phyloP scores from a whole-genome alignment of 1,140 invertebrate species.

The Periplaneta americana region DNA sequence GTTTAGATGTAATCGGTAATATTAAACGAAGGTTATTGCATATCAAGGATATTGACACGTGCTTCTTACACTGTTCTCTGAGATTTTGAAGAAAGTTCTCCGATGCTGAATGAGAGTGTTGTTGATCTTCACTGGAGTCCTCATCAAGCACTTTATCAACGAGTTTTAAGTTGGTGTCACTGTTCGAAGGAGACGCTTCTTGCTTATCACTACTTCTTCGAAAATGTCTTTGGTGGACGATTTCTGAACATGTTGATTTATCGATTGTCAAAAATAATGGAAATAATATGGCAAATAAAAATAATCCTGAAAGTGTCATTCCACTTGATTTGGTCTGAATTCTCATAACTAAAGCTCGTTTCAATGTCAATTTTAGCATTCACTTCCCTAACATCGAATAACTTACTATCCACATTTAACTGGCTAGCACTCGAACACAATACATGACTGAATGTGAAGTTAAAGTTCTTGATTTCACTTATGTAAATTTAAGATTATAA shows the following conservation, averaged over 20 bases:
- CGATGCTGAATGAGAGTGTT: neutral
- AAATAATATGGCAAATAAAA: too few species aligned
- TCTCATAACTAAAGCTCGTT: too few species aligned
- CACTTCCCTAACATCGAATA: too few species aligned
- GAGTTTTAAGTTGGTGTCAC: neutral
- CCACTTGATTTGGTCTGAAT: too few species aligned
- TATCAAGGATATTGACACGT: neutral
- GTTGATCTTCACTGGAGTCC: neutral
- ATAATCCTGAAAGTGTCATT: too few species aligned
- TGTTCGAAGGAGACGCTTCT: neutral
- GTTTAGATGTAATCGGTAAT: neutral
- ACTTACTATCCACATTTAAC: too few species aligned
- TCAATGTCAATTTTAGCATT: too few species aligned
- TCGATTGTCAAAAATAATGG: neutral
- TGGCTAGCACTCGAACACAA: too few species aligned
- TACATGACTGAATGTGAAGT: too few species aligned
- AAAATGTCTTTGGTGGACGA: neutral
- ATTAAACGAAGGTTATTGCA: neutral
- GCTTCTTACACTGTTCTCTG: neutral
- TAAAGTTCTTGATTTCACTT: too few species aligned
- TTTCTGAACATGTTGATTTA: neutral
- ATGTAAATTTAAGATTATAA: too few species aligned
- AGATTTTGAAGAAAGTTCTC: neutral
- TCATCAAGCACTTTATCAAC: neutral
- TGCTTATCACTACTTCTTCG: neutral